Conservation (phyloP, 2,113 vertebrate genomes). For the Anarrhichthys ocellatus region DNA sequence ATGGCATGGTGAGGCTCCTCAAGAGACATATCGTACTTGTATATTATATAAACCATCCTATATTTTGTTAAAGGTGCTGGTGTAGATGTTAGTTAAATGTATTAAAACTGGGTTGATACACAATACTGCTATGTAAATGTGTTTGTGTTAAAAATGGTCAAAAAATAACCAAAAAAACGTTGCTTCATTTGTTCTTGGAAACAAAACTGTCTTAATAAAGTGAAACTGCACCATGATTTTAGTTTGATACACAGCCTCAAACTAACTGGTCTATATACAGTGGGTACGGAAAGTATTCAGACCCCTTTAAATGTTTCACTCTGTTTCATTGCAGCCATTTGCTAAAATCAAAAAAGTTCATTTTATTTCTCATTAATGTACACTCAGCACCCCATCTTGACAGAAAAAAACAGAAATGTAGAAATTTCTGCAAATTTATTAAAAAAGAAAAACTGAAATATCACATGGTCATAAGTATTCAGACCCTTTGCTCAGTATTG, state of each 20-base stretch:
- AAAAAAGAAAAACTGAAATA: no score
- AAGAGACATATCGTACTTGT: background rate
- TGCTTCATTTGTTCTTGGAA: background rate
- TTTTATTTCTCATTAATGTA: no score
- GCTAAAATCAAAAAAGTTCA: no score
- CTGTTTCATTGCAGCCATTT: no score
- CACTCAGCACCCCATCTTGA: no score
- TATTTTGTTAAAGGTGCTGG: background rate
- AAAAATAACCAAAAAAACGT: background rate
- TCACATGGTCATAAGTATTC: no score
- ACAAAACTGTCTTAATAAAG: background rate
- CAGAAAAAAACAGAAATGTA: no score
- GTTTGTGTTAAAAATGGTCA: background rate
- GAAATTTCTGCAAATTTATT: no score
- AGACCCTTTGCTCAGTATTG: no score
- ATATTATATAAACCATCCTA: background rate
- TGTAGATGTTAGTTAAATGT: background rate
- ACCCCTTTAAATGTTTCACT: no score
- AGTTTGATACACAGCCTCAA: background rate
- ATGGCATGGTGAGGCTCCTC: background rate
- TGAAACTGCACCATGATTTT: background rate
- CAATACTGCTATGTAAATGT: background rate
- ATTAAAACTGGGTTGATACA: background rate
- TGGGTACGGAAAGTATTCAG: no score
- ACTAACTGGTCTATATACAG: background rate